Conservation (phyloP, 2,113 vertebrate species). For the Lophochroa leadbeateri region DNA sequence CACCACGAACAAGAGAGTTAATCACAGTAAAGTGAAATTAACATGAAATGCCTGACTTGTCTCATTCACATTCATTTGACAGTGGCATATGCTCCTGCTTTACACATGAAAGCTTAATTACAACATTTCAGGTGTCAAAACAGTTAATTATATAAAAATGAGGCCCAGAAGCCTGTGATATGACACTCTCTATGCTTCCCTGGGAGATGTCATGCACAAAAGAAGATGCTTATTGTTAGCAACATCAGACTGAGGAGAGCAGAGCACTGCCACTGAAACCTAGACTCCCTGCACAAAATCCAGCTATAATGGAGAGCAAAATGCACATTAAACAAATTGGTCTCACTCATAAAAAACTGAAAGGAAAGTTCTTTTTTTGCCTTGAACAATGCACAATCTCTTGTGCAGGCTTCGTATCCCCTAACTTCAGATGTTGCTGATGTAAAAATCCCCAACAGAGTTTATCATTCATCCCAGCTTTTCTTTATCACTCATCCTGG, state of each 20-base stretch:
- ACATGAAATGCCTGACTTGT: conserved; percentile 29
- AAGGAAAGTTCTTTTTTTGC: background rate
- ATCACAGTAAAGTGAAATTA: conserved; percentile 8
- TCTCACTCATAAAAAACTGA: background rate
- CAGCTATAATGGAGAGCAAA: background rate
- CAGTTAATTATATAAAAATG: conserved; percentile 52
- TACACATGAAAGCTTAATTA: conserved; percentile 62
- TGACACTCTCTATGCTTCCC: conserved; percentile 3
- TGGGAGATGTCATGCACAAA: background rate
- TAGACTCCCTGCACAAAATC: background rate
- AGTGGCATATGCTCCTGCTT: conserved; percentile 54
- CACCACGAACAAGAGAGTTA: conserved; percentile 4
- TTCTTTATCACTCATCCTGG: background rate
- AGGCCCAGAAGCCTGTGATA: conserved; percentile 37
- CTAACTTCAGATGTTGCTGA: conserved; percentile 34
- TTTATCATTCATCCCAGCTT: background rate
- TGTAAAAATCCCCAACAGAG: conserved; percentile 1
- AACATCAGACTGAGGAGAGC: background rate
- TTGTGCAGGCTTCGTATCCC: background rate
- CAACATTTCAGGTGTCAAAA: conserved; percentile 57
- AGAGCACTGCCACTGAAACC: background rate
- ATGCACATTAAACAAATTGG: background rate
- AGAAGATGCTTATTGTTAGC: conserved; percentile 27
- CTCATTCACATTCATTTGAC: conserved; percentile 48
- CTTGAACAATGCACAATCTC: background rate